Evolutionary conservation across 2,797 vertebrate genomes (phyloP).

Genomic region (Pyrocephalus nanus): DNA sequence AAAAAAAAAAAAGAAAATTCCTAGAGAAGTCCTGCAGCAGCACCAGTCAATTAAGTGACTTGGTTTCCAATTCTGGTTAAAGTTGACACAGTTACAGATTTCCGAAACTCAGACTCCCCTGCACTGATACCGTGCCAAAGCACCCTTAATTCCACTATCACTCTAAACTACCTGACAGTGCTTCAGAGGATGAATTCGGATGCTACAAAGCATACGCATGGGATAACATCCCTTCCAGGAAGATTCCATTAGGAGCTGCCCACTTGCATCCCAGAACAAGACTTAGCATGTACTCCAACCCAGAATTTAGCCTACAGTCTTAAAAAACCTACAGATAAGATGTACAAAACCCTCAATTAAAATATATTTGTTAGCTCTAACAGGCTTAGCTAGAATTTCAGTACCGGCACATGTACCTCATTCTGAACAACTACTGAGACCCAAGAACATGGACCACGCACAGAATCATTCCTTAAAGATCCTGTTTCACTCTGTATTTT

Average conservation of each 20-base stretch:
- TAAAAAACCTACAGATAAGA: background rate
- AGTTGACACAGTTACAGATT: background rate
- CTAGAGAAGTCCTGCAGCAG: background rate
- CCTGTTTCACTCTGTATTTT: background rate
- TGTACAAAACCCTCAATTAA: background rate
- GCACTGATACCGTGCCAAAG: background rate
- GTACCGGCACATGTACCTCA: background rate
- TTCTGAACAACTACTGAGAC: background rate
- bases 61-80: background rate
- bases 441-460: accelerated
- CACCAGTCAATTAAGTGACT: background rate
- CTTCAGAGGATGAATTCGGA: background rate
- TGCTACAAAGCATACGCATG: background rate
- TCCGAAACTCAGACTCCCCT: background rate
- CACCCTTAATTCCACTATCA: background rate
- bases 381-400: background rate
- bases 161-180: background rate
- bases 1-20: background rate
- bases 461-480: background rate
- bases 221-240: background rate
- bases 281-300: background rate
- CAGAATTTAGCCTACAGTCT: background rate
- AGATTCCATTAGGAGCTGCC: background rate
- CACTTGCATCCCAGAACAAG: constrained; percentile 24
- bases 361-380: background rate